These are phyloP conservation scores for Stenoptilia bipunctidactyla DNA, from an alignment of 2,888 invertebrate genomes.

Conservation along the genomic window DNA sequence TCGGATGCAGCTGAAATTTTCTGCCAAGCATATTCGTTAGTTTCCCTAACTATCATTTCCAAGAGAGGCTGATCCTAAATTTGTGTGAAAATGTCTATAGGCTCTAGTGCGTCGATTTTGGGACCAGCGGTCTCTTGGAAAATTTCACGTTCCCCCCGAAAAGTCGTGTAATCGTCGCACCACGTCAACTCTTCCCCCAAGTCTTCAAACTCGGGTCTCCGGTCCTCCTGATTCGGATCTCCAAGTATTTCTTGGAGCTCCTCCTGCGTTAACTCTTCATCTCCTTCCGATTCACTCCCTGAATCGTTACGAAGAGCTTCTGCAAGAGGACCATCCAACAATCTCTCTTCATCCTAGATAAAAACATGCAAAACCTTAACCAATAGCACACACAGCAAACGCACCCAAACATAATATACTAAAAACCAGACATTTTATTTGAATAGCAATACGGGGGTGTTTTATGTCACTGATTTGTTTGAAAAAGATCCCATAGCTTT, in stretches of 20 bases:
- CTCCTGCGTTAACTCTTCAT: constrained; percentile 1
- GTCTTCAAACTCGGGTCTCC: neutral
- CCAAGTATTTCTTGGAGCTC: constrained; percentile 1
- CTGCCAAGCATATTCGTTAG: too few relatives aligned
- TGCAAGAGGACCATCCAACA: neutral
- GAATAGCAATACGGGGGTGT: too few relatives aligned
- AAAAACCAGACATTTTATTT: too few relatives aligned
- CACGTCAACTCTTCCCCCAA: neutral
- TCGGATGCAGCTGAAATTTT: too few relatives aligned
- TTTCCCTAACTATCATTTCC: too few relatives aligned
- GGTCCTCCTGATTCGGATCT: neutral
- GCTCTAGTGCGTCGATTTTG: constrained; percentile 7
- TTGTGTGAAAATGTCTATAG: constrained; percentile 3
- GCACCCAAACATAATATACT: too few relatives aligned
- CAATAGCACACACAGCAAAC: too few relatives aligned
- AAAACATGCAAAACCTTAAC: too few relatives aligned
- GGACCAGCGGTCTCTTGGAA: constrained; percentile 5
- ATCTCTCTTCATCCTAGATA: too few relatives aligned
- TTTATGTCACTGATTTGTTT: too few relatives aligned
- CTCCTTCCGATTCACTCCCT: constrained; percentile 2
- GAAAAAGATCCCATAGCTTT: too few relatives aligned
- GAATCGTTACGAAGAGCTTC: neutral
- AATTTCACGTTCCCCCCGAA: neutral
- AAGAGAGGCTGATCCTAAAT: too few relatives aligned
- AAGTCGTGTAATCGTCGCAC: constrained; percentile 1